These are phyloP conservation scores for Rapana venosa DNA, from an alignment of 2,888 invertebrate species.

Conservation along the genomic window DNA sequence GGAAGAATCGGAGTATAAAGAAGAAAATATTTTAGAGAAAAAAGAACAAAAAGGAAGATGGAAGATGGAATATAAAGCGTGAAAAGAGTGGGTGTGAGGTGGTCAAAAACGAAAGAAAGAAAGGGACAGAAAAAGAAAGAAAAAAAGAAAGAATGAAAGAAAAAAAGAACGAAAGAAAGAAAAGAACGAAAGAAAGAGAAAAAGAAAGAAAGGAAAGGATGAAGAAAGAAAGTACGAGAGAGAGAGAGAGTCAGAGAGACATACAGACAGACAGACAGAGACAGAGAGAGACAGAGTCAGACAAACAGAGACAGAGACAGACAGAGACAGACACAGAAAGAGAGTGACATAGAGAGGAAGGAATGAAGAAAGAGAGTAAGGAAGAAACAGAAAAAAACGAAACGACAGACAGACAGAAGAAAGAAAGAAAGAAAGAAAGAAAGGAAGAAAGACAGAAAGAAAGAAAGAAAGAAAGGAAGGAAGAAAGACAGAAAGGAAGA, in stretches of 20 bases:
- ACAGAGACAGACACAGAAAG: not conserved
- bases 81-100: not conserved
- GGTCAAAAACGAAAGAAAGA: not conserved
- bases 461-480: too few species aligned
- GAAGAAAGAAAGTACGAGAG: not conserved
- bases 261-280: not conserved
- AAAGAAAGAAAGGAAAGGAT: not conserved
- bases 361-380: too few species aligned
- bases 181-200: too few species aligned
- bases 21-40: too few species aligned
- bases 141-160: not conserved
- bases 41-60: too few species aligned
- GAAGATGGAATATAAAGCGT: too few species aligned
- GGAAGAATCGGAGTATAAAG: too few species aligned
- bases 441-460: not conserved
- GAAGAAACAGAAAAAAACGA: not conserved
- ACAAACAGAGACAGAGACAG: too few species aligned
- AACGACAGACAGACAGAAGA: not conserved
- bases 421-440: not conserved
- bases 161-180: not conserved
- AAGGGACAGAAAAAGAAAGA: not conserved
- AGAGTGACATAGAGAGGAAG: not conserved
- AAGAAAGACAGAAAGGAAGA: too few species aligned
- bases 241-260: not conserved
- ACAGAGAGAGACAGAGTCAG: not conserved